Evolutionary conservation across 2,113 vertebrate genomes (phyloP), one percentile per base, ranked within the genome.

Genomic region (Chaetops frenatus): DNA sequence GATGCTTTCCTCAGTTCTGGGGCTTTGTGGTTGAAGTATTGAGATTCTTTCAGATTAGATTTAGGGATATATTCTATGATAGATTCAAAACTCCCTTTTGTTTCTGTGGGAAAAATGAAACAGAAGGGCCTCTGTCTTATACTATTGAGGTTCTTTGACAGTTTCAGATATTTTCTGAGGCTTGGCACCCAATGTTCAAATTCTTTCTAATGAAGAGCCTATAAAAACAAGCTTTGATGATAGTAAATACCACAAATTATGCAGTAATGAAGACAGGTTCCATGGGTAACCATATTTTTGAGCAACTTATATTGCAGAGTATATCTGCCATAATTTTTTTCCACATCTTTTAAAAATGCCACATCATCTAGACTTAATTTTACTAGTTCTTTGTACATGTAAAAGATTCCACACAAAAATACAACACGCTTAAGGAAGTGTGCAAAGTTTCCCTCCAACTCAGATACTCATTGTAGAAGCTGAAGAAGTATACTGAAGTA

Each of bases 11-110:
- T 94, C 9, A 3, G 64, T 92, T 77, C 82, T 92, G 84, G 62
- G 72, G 70, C 62, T 94, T 95, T 80, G 64, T 4, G 28, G 92
- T 38, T 80, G 40, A 80, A 93, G 38, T 62, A 90, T 1, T 80
- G 33, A 71, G 58, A 88, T 90, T 80, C 87, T 40, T 93, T 90
- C 81, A 54, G 74, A 93, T 93, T 93, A 96, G 81, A 76, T 95
- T 88, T 86, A 90, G 76, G 82, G 85, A 96, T 81, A 92, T 61
- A 31, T 29, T 86, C n/a, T 87, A 60, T 66, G 72, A 83, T 40
- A 82, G 61, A 92, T 38, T 81, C 71, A 93, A 40, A 95, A 66
- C 54, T 95, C 70, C 86, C 33, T 79, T 95, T 88, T 82, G 54
- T 96, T 95, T 62, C 48, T 87, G 67, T 84, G 88, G 83, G 77